Evolutionary conservation across 2,888 invertebrate species (phyloP), one percentile per base, ranked within the genome.

Genomic region (Apodemia hepburni): DNA sequence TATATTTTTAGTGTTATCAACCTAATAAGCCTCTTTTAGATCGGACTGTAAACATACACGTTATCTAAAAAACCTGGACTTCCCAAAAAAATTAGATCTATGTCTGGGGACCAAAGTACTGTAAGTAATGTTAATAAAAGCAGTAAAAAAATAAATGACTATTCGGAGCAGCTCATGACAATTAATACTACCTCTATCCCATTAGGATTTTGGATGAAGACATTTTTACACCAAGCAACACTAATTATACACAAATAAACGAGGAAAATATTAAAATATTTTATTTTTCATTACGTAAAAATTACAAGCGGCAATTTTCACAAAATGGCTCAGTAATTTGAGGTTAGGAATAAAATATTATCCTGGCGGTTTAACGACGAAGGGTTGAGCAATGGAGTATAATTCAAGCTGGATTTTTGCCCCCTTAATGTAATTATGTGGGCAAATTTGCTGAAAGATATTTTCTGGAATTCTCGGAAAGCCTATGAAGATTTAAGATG

Each of bases 261-360:
- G 18, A 17, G 33, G 18, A 54, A 60, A 63, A 60, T 18, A 18
- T 45, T 54, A 42, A 33, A 60, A 22, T 35, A 62, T 61, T 59
- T 63, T 65, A 62, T 65, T 62, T 59, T 59, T 60, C 64, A 61
- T 58, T 59, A 60, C 58, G 77, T 72, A 74, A 79, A 61, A 82
- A 84, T 84, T 84, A 82, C 81, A 11, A 22, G 76, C 75, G 73
- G 76, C 80, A 83, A 86, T 86, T 85, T 84, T 76, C 78, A 73
- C 73, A 75, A 73, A 78, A 78, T 74, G 76, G 78, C 75, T 79
- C 80, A 80, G 83, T 38, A 38, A 38, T 38, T 38, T 79, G 75
- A 75, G 77, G 76, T 80, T 74, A 78, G 77, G 80, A 79, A 78
- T 79, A 79, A 80, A 82, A 76, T 75, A 70, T 73, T 76, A 74